Evolutionary conservation across 1,140 invertebrate genomes (phyloP).

Genomic region (Bombus pyrosoma): DNA sequence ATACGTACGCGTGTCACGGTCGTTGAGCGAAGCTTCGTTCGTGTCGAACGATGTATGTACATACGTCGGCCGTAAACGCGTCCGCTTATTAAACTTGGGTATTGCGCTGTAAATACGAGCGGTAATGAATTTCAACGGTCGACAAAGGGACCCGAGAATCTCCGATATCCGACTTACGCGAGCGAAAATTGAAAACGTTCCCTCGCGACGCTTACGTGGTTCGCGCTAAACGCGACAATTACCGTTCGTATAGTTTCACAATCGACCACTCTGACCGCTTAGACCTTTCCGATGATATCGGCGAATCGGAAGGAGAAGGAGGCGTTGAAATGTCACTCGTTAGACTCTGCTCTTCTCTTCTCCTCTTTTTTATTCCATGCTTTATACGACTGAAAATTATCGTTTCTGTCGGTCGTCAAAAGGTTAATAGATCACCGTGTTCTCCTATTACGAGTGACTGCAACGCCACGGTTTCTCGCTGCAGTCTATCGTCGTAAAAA

Average conservation of each 20-base stretch:
- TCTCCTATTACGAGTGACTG: slow-evolving; percentile 18
- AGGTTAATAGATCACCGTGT: slow-evolving; percentile 34
- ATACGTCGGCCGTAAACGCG: slow-evolving; percentile 39
- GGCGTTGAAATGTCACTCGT: neutral
- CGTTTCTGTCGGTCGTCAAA: neutral
- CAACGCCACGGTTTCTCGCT: neutral
- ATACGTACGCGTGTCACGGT: slow-evolving; percentile 1
- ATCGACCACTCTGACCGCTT: too few relatives aligned
- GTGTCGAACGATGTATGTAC: slow-evolving; percentile 26
- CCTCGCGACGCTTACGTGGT: slow-evolving; percentile 1
- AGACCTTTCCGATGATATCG: too few relatives aligned
- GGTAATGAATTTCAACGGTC: slow-evolving; percentile 57
- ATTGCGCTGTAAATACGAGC: slow-evolving; percentile 51
- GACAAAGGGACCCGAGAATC: slow-evolving; percentile 26
- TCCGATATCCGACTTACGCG: slow-evolving; percentile 40
- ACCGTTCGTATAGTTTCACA: too few relatives aligned
- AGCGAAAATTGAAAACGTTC: slow-evolving; percentile 12
- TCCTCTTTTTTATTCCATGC: neutral
- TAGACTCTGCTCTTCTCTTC: too few relatives aligned
- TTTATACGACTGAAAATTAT: neutral
- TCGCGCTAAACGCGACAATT: too few relatives aligned
- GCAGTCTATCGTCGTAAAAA: slow-evolving; percentile 8
- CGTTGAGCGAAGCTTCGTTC: slow-evolving; percentile 24
- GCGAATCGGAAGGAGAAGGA: neutral
- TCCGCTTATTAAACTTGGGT: slow-evolving; percentile 46